These are phyloP conservation scores for Glyphotaelius pellucidus DNA, from an alignment of 2,888 invertebrate species.

Conservation along the genomic window DNA sequence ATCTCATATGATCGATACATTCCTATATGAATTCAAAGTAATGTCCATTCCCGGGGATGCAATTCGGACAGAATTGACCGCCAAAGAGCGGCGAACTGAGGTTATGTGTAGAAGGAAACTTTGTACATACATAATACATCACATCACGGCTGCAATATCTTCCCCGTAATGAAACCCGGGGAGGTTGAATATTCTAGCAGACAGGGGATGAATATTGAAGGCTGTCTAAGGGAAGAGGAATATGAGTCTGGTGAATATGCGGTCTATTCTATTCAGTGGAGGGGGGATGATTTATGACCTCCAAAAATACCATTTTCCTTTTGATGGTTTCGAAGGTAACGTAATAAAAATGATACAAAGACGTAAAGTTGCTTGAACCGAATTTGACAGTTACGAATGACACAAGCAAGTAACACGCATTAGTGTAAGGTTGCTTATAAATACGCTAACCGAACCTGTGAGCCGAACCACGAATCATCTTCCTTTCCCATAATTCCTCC, in stretches of 20 bases:
- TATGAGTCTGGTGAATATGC: background rate
- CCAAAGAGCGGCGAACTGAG: background rate
- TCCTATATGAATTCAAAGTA: background rate
- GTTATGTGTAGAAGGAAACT: background rate
- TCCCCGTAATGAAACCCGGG: background rate
- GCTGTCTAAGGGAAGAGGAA: background rate
- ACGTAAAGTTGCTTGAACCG: background rate
- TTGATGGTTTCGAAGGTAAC: background rate
- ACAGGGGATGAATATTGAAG: background rate
- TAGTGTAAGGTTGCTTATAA: background rate
- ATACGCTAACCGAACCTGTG: too few species aligned
- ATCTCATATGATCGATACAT: background rate
- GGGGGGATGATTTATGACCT: background rate
- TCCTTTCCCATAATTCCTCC: too few species aligned
- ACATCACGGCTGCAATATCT: background rate
- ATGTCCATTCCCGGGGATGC: background rate
- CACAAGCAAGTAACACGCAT: background rate
- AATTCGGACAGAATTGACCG: background rate
- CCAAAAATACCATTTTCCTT: background rate
- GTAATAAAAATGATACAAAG: background rate
- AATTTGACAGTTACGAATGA: background rate
- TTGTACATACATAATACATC: background rate
- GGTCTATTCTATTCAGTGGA: background rate
- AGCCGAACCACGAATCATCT: too few species aligned
- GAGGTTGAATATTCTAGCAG: background rate